These are phyloP conservation scores for Sericinus montela DNA, from an alignment of 2,888 invertebrate species.

Conservation along the genomic window DNA sequence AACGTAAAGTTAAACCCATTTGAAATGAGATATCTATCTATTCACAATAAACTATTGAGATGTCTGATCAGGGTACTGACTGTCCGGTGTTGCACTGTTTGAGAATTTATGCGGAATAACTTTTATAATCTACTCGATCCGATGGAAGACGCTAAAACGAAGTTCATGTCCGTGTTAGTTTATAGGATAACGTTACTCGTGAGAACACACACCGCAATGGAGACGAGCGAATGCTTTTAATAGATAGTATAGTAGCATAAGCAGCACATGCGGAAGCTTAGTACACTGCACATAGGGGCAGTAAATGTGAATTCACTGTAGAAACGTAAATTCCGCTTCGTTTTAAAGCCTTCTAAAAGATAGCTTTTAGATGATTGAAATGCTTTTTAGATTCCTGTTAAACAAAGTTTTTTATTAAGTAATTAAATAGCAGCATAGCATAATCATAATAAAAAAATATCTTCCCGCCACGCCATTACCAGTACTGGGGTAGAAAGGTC, in stretches of 20 bases:
- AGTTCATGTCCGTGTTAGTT: conserved; percentile 4
- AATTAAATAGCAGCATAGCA: too few species aligned
- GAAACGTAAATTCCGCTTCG: conserved; percentile 34
- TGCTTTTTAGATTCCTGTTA: conserved; percentile 29
- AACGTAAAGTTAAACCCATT: background rate
- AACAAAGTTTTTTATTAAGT: conserved; percentile 14
- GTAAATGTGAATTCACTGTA: conserved; percentile 24
- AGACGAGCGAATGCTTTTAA: conserved; percentile 18
- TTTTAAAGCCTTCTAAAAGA: conserved; percentile 36
- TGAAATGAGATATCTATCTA: conserved; percentile 3
- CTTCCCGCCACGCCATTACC: too few species aligned
- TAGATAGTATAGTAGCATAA: conserved; percentile 13
- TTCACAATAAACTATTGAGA: conserved; percentile 17
- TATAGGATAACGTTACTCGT: background rate
- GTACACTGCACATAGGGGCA: conserved; percentile 17
- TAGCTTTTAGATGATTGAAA: conserved; percentile 51
- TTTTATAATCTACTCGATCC: background rate
- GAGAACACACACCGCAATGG: conserved; percentile 13
- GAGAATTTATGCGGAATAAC: background rate
- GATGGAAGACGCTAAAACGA: background rate
- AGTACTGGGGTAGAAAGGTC: too few species aligned
- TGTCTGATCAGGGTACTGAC: background rate
- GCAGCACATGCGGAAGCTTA: background rate
- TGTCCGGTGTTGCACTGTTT: background rate
- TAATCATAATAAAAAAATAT: too few species aligned